Percentiles rank a stretch among this genome's conserved stretches.
phyloP scores from a whole-genome alignment of 2,113 vertebrate genomes.

The Pedionomus torquatus region DNA sequence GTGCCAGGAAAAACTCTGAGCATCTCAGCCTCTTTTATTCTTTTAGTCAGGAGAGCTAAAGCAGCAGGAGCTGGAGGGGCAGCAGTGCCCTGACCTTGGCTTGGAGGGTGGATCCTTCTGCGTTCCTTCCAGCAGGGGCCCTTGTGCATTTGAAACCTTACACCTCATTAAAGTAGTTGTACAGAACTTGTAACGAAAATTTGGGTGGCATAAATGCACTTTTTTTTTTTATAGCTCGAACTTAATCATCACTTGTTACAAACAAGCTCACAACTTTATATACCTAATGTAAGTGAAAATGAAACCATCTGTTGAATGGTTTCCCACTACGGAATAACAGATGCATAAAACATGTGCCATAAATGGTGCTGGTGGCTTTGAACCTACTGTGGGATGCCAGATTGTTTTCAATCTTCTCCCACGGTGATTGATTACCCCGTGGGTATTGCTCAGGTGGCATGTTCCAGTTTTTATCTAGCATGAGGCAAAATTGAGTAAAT shows the following conservation, averaged over 20 bases:
- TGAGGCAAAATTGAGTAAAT: not conserved
- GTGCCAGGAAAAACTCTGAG: not conserved
- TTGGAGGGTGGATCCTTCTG: not conserved
- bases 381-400: conserved; percentile 36
- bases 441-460: not conserved
- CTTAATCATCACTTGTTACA: conserved; percentile 22
- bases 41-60: not conserved
- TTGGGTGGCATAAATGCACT: not conserved
- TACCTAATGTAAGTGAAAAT: conserved; percentile 57
- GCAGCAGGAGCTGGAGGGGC: not conserved
- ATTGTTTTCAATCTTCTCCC: conserved; percentile 45
- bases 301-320: conserved; percentile 61
- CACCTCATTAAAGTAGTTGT: not conserved
- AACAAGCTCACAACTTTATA: conserved; percentile 15
- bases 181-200: not conserved
- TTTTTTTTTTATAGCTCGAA: not conserved
- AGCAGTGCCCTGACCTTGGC: not conserved
- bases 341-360: conserved; percentile 29
- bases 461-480: not conserved
- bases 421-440: conserved; percentile 21
- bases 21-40: not conserved
- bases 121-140: not conserved
- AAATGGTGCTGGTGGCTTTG: not conserved
- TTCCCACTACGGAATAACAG: conserved; percentile 17
- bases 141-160: not conserved